Percentiles rank a stretch among this genome's conserved stretches.
Conservation (phyloP, 2,797 vertebrate species). For the Siniperca undulata region DNA sequence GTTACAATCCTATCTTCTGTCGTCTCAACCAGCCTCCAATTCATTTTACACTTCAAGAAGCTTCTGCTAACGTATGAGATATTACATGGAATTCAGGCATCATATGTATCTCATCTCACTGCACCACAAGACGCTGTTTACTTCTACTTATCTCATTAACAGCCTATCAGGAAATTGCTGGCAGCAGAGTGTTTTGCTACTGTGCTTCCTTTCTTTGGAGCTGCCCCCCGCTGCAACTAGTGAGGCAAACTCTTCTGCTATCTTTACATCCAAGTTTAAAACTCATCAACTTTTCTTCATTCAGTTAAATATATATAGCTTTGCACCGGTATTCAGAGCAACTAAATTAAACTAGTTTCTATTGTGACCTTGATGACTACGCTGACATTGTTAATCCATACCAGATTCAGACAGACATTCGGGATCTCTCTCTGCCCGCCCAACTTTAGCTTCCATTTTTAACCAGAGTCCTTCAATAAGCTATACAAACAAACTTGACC, state of each 20-base stretch:
- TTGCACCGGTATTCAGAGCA: neutral
- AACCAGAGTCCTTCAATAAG: neutral
- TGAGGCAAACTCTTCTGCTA: neutral
- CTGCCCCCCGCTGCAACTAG: constrained; percentile 7
- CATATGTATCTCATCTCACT: neutral
- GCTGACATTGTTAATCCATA: no score
- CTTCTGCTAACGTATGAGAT: neutral
- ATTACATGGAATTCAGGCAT: neutral
- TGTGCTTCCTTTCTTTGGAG: constrained; percentile 13
- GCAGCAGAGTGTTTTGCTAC: constrained; percentile 28
- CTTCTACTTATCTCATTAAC: constrained; percentile 41
- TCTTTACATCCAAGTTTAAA: constrained; percentile 20
- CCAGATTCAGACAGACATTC: neutral
- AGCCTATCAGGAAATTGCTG: constrained; percentile 31
- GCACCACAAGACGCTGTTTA: constrained; percentile 20
- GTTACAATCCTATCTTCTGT: neutral
- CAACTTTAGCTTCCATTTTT: neutral
- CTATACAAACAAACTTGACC: neutral
- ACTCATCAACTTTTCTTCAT: neutral
- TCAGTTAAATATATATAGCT: neutral
- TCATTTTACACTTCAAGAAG: neutral
- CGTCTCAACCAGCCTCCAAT: neutral
- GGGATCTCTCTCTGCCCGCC: neutral
- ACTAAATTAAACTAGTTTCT: neutral
- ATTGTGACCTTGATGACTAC: neutral